Percentiles rank a stretch among this genome's conserved stretches.
Conservation (phyloP, 37 sponge, comb jelly and placozoan genomes). For the Beroe ovata region DNA sequence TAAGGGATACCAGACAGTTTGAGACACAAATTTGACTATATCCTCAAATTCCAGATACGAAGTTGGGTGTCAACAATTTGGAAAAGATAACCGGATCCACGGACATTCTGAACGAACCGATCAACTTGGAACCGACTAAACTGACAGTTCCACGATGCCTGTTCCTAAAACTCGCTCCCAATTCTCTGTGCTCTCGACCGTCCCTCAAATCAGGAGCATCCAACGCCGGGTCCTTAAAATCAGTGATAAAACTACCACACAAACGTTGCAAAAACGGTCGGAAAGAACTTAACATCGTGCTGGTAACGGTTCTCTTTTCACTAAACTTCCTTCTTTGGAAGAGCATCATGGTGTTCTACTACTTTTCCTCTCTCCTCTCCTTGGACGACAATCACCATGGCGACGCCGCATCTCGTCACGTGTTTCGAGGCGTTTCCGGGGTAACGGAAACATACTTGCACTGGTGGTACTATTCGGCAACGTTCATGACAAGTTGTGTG, state of each 20-base stretch:
- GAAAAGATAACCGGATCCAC: neutral
- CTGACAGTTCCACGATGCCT: neutral
- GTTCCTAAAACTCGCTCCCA: neutral
- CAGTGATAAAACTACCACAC: neutral
- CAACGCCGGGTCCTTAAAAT: neutral
- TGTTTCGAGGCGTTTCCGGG: neutral
- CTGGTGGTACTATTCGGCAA: constrained; percentile 41
- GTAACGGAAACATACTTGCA: neutral
- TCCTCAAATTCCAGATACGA: no score
- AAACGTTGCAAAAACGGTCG: neutral
- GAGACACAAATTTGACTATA: no score
- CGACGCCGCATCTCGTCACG: neutral
- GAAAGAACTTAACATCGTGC: neutral
- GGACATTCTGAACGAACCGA: neutral
- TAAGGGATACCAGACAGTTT: no score
- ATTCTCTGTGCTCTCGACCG: neutral
- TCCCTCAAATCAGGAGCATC: neutral
- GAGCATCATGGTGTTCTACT: constrained; percentile 18
- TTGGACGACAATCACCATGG: neutral
- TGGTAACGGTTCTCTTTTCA: constrained; percentile 21
- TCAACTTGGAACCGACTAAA: neutral
- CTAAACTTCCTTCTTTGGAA: constrained; percentile 34
- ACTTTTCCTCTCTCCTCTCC: neutral
- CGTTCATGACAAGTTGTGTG: constrained; percentile 45
- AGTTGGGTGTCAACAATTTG: no score